Percentiles rank a stretch among this genome's conserved stretches.
Conservation (phyloP, 2,888 invertebrate species). For the Eupithecia dodoneata region DNA sequence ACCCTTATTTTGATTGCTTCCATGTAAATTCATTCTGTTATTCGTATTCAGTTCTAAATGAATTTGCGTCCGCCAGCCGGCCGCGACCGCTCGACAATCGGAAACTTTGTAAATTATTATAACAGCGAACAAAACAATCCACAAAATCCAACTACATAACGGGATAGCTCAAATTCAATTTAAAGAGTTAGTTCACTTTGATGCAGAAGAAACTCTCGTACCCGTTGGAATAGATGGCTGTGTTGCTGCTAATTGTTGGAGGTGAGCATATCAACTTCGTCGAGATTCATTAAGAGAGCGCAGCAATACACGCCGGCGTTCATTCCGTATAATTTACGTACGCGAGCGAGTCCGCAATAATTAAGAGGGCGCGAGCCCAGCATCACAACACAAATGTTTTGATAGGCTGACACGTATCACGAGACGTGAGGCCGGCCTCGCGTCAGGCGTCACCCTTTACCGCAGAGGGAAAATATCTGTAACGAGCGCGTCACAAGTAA, state of each 20-base stretch:
- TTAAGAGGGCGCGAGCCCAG: conserved; percentile 60
- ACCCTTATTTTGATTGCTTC: conserved; percentile 74
- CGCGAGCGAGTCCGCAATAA: conserved; percentile 55
- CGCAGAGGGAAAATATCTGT: conserved; percentile 67
- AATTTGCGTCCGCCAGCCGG: conserved; percentile 66
- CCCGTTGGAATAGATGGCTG: conserved; percentile 41
- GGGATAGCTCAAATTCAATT: conserved; percentile 63
- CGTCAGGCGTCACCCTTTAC: conserved; percentile 64
- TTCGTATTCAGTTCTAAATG: conserved; percentile 71
- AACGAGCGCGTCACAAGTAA: conserved; percentile 73
- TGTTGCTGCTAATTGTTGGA: conserved; percentile 39
- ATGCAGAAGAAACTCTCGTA: conserved; percentile 53
- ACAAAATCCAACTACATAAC: conserved; percentile 65
- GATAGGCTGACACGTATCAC: conserved; percentile 55
- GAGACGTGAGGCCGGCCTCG: conserved; percentile 36
- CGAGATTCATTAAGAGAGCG: conserved; percentile 37
- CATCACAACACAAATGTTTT: conserved; percentile 61
- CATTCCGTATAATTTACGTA: conserved; percentile 50
- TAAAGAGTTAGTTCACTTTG: conserved; percentile 66
- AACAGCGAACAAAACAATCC: conserved; percentile 68
- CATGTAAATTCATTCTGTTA: conserved; percentile 71
- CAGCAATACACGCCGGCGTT: conserved; percentile 46
- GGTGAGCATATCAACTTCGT: conserved; percentile 34
- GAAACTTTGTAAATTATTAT: conserved; percentile 75
- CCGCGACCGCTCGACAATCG: conserved; percentile 62